Percentiles rank a stretch among this genome's conserved stretches.
Conservation (phyloP, 2,888 invertebrate species). For the Drosophila parthenogenetica region DNA sequence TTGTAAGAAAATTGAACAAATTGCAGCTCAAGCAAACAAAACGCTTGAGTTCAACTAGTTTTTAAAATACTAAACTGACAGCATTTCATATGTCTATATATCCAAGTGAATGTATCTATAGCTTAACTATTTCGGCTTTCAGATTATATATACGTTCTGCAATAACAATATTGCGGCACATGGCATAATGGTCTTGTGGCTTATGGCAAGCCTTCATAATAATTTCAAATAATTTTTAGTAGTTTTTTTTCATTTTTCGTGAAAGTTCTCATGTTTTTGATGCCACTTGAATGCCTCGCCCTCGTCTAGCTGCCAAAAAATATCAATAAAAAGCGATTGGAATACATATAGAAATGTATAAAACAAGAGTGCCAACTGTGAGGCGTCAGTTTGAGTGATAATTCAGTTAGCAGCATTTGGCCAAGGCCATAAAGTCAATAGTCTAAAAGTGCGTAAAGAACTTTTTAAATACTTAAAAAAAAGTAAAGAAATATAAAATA, state of each 20-base stretch:
- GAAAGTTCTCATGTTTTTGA: constrained; percentile 51
- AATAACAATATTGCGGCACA: constrained; percentile 37
- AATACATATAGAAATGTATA: constrained; percentile 9
- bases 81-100: constrained; percentile 25
- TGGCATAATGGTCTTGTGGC: constrained; percentile 50
- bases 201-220: constrained; percentile 58
- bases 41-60: constrained; percentile 57
- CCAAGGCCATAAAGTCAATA: constrained; percentile 11
- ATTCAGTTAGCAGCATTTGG: constrained; percentile 6
- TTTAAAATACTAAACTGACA: constrained; percentile 41
- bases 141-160: constrained; percentile 22
- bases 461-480: not conserved
- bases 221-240: constrained; percentile 56
- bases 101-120: constrained; percentile 14
- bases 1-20: constrained; percentile 26
- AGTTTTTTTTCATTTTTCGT: constrained; percentile 26
- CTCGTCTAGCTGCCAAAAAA: constrained; percentile 53
- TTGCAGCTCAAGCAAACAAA: constrained; percentile 8
- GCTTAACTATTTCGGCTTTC: constrained; percentile 28
- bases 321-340: constrained; percentile 20
- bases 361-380: constrained; percentile 11
- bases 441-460: not conserved
- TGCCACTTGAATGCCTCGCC: constrained; percentile 59
- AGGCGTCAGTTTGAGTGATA: constrained; percentile 18
- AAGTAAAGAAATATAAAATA: not conserved